Percentiles rank a stretch among this genome's conserved stretches.
Evolutionary conservation across 2,113 vertebrate genomes (phyloP).

Genomic region (Oncorhynchus nerka): DNA sequence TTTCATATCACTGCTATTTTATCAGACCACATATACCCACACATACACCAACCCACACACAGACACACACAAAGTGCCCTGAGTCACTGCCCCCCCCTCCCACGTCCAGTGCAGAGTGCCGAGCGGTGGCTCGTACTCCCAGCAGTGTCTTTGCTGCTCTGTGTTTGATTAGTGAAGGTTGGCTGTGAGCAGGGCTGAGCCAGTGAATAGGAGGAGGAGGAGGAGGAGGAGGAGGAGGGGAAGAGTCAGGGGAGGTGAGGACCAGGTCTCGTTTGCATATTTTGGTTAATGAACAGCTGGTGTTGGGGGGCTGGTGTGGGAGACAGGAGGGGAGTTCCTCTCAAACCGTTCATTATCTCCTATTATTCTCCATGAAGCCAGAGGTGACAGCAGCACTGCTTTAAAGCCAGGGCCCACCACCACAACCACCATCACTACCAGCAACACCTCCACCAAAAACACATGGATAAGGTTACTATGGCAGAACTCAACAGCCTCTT

Average conservation of each 20-base stretch:
- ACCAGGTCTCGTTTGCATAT: constrained; percentile 76
- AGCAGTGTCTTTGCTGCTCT: constrained; percentile 18
- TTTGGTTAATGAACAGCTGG: constrained; percentile 86
- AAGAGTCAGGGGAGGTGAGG: constrained; percentile 2
- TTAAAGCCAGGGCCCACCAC: too few relatives aligned
- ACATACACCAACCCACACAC: constrained; percentile 65
- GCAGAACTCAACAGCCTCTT: too few relatives aligned
- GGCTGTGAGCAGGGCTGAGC: too few relatives aligned
- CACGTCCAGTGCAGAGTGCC: too few relatives aligned
- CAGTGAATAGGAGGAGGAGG: too few relatives aligned
- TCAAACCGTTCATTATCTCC: constrained; percentile 75
- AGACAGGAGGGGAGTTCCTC: constrained; percentile 24
- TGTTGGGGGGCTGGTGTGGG: constrained; percentile 48
- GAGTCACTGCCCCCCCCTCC: constrained; percentile 1
- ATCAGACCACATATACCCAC: too few relatives aligned
- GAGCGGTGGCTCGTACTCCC: too few relatives aligned
- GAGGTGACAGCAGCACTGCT: not conserved
- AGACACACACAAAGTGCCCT: constrained; percentile 32
- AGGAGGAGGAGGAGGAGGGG: not conserved
- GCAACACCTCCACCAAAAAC: too few relatives aligned
- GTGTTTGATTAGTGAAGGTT: constrained; percentile 1
- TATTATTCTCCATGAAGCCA: constrained; percentile 63
- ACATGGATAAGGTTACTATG: too few relatives aligned
- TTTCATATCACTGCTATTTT: too few relatives aligned
- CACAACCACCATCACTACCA: too few relatives aligned